Evolutionary conservation across 1,140 invertebrate species (phyloP).

Genomic region (Drosophila arawakana): DNA sequence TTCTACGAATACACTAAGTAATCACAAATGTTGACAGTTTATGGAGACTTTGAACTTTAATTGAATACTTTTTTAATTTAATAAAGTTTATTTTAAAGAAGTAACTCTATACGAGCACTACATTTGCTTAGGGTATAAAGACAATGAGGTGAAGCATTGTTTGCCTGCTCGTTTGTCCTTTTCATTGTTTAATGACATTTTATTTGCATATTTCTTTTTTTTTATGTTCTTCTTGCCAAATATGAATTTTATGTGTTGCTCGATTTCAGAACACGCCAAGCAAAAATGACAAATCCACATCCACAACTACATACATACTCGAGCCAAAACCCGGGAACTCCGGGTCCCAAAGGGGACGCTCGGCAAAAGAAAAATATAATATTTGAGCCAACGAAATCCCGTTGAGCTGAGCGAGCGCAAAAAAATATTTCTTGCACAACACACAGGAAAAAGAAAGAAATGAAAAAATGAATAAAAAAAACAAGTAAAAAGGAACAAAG

Average conservation of each 20-base stretch:
- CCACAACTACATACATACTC: neutral
- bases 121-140: slow-evolving; percentile 4
- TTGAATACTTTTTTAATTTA: neutral
- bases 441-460: slow-evolving; percentile 16
- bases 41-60: too few relatives aligned
- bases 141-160: slow-evolving; percentile 41
- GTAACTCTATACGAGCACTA: neutral
- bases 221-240: slow-evolving; percentile 49
- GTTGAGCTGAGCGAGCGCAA: slow-evolving; percentile 44
- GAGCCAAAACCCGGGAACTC: slow-evolving; percentile 12
- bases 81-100: neutral
- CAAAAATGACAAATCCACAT: slow-evolving; percentile 37
- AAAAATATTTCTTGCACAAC: slow-evolving; percentile 38
- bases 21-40: too few relatives aligned
- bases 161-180: slow-evolving; percentile 59
- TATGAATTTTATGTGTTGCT: slow-evolving; percentile 71
- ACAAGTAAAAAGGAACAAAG: slow-evolving; percentile 1
- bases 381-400: slow-evolving; percentile 42
- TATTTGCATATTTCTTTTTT: slow-evolving; percentile 71
- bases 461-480: neutral
- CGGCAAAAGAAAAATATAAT: slow-evolving; percentile 26
- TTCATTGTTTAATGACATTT: slow-evolving; percentile 79
- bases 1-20: too few relatives aligned
- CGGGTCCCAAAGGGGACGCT: slow-evolving; percentile 40
- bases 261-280: slow-evolving; percentile 64